Evolutionary conservation across 2,113 vertebrate species (phyloP), one percentile per base, ranked within the genome.

Genomic region (Thunnus thynnus): DNA sequence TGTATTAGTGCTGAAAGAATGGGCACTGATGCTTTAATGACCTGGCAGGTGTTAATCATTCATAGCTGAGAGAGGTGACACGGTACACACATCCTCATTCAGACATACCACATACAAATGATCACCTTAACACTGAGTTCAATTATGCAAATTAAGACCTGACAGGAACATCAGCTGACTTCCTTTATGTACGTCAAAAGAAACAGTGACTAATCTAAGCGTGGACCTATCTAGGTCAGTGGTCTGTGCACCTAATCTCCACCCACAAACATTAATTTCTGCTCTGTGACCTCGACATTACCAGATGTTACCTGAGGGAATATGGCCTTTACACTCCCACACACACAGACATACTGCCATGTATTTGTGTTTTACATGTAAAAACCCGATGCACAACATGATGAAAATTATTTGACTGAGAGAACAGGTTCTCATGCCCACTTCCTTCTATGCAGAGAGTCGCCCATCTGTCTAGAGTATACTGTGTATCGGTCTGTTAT

Each of bases 91-190:
- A 60, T 32, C 60, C 48, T 65, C 41, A 18, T 52, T 67, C 64
- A 77, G 13, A 76, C 61, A 63, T 14, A 76, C 41, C 44, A 51
- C 32, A 76, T 52, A 80, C 48, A 62, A 54, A 78, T 68, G 0
- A 63, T 61, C 55, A 63, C 22, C 13, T 69, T 58, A 69, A 85
- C 41, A 48, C n/a, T 54, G 54, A 48, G 16, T 30, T 72, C 18
- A 81, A 52, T 86, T 63, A 86, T 89, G 78, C 84, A 89, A 86
- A 89, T 51, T 0, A 65, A 12, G 18, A 73, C 69, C 76, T 55
- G 78, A 70, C 6, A 1, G 56, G 44, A 75, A 58, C 58, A 54
- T 20, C 3, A 22, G 13, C 46, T 68, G 8, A 71, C 67, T 77
- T 89, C 71, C 50, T 86, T 71, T 52, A 48, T 17, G 3, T 32